A percentile compares a stretch with the other conserved stretches of the same genome.
Evolutionary conservation across 2,888 invertebrate species (phyloP).

Genomic region (Allacma fusca): DNA sequence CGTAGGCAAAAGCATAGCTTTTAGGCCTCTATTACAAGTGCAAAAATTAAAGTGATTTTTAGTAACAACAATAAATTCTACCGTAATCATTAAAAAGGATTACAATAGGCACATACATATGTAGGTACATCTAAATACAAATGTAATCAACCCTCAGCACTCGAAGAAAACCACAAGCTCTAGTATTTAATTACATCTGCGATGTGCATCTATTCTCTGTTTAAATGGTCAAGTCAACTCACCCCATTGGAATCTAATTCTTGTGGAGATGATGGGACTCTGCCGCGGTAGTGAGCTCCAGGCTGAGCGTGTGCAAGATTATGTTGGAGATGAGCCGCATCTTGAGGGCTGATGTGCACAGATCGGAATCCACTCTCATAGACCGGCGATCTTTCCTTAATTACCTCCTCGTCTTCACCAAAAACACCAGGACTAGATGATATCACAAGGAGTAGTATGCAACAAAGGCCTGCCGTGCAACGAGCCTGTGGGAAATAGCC

Average conservation of each 20-base stretch:
- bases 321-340: neutral
- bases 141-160: no score
- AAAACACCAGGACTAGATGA: conserved; percentile 13
- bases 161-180: no score
- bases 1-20: conserved; percentile 61
- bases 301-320: neutral
- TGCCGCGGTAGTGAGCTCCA: neutral
- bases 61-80: no score
- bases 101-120: no score
- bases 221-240: neutral
- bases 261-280: neutral
- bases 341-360: neutral
- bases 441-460: conserved; percentile 17
- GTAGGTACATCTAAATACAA: no score
- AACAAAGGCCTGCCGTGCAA: neutral
- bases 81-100: no score
- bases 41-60: no score
- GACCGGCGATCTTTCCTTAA: neutral
- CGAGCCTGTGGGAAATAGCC: conserved; percentile 2
- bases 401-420: neutral
- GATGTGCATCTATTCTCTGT: neutral
- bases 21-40: conserved; percentile 48
- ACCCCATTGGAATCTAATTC: neutral
- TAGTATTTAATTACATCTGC: no score
- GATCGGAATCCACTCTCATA: neutral